Base-by-base conservation (phyloP, 2,888 invertebrate genomes). In the Cylloceria caligata region DNA sequence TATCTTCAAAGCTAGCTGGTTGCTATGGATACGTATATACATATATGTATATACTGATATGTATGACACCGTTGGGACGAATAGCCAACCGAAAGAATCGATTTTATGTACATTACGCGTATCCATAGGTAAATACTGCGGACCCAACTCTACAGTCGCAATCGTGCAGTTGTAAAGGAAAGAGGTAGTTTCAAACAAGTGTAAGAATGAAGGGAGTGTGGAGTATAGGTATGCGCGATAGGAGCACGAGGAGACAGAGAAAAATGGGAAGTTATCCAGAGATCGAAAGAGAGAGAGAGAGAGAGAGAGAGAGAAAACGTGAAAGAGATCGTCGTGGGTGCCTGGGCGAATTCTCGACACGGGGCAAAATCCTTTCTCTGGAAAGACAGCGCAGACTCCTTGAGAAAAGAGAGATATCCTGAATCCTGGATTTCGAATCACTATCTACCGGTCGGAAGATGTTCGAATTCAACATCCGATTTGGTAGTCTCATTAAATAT, bases 211-310 rank as follows among this genome's bases (percentile, higher is more conserved):
- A 47, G 19, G 19, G 19, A 19, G 24, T 13, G 21, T 19, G 4
- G 24, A 21, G 39, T 3, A 30, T 39, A n/a, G n/a, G n/a, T 24
- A 24, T 42, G n/a, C 24, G 9, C 6, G 42, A 45, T 39, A 39
- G 39, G 42, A 42, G 19, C 65, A 21, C 7, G 30, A 27, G 24
- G 27, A 45, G 65, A 45, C 52, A 52, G 24, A 52, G 24, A 52
- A 45, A 65, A 65, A 65, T 65, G 27, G 45, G 9, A 47, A 45
- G 65, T 45, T 65, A 65, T n/a, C n/a, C n/a, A n/a, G 24, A 42
- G 64, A 21, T 24, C 4, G 65, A 65, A 19, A 47, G 27, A 45
- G 42, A 42, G 64, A 9, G 24, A 36, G 39, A 39, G 39, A 45
- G 21, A 27, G 27, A 65, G 42, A 16, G n/a, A 47, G 45, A 65